A percentile compares a stretch with the other conserved stretches of the same genome.
These are phyloP conservation scores for Andricus grossulariae DNA, from an alignment of 1,140 invertebrate genomes.

Conservation along the genomic window DNA sequence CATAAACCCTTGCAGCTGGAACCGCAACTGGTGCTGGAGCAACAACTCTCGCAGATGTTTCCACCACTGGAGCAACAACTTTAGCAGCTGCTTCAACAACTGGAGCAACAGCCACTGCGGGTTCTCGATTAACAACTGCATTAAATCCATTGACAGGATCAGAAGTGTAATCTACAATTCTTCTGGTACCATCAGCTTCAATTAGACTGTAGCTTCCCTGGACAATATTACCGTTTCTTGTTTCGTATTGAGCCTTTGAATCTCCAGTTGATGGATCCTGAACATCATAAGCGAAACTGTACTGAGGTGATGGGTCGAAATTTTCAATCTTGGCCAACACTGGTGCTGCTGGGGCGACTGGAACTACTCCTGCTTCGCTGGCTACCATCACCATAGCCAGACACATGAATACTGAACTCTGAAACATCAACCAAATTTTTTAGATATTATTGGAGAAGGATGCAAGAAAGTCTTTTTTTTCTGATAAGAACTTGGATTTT, in stretches of 20 bases:
- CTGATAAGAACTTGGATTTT: background rate
- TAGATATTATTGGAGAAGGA: background rate
- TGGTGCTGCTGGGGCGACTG: slow-evolving; percentile 55
- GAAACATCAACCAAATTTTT: slow-evolving; percentile 12
- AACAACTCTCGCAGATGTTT: slow-evolving; percentile 42
- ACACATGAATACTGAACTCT: slow-evolving; percentile 45
- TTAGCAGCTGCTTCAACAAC: slow-evolving; percentile 42
- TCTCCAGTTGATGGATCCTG: slow-evolving; percentile 76
- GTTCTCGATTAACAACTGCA: slow-evolving; percentile 79
- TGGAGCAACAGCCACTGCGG: slow-evolving; percentile 61
- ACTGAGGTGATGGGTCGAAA: slow-evolving; percentile 68
- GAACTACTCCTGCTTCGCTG: slow-evolving; percentile 49
- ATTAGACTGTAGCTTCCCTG: slow-evolving; percentile 76
- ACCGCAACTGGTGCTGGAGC: slow-evolving; percentile 42
- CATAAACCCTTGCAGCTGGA: slow-evolving; percentile 37
- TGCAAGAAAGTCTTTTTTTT: background rate
- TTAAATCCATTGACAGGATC: slow-evolving; percentile 81
- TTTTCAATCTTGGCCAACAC: slow-evolving; percentile 61
- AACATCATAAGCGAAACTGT: slow-evolving; percentile 74
- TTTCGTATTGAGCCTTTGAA: slow-evolving; percentile 75
- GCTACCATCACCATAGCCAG: slow-evolving; percentile 37
- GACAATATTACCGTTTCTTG: slow-evolving; percentile 74
- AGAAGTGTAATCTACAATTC: slow-evolving; percentile 79
- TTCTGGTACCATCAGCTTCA: slow-evolving; percentile 77
- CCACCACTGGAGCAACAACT: slow-evolving; percentile 46